Evolutionary conservation across 35 echinoderm and acorn worm genomes (phyloP).

Genomic region (Stichopus chloronotus): DNA sequence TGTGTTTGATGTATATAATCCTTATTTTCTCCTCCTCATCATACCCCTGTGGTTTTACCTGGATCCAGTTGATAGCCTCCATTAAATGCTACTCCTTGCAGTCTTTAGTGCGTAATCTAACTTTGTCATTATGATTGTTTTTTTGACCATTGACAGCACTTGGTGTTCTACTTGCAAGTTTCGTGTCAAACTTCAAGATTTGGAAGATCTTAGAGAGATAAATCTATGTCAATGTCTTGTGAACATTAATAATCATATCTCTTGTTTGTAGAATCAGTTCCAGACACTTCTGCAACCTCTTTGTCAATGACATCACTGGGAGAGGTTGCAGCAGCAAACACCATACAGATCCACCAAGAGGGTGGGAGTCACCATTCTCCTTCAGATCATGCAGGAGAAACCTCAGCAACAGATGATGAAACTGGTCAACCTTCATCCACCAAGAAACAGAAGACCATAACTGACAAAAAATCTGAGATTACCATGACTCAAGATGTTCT

Average conservation of each 20-base stretch:
- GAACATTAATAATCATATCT: neutral
- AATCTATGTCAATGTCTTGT: neutral
- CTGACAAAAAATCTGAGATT: neutral
- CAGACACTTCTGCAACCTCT: slow-evolving; percentile 20
- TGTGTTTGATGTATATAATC: too few relatives aligned
- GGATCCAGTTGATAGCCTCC: too few relatives aligned
- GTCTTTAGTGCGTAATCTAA: too few relatives aligned
- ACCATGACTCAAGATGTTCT: neutral
- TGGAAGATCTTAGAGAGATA: too few relatives aligned
- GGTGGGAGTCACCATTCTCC: neutral
- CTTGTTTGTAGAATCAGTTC: neutral
- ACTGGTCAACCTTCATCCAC: neutral
- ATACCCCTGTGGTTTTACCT: too few relatives aligned
- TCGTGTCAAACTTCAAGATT: too few relatives aligned
- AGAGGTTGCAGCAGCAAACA: slow-evolving; percentile 42
- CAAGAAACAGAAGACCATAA: neutral
- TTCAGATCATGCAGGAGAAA: neutral
- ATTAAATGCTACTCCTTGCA: too few relatives aligned
- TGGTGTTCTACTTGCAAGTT: too few relatives aligned
- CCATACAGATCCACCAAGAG: neutral
- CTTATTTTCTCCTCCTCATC: too few relatives aligned
- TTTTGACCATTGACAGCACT: too few relatives aligned
- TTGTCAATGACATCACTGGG: neutral
- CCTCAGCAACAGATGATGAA: neutral
- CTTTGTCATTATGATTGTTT: too few relatives aligned